These are phyloP conservation scores for Chaetura pelagica DNA, from an alignment of 2,113 vertebrate species.

Conservation along the genomic window DNA sequence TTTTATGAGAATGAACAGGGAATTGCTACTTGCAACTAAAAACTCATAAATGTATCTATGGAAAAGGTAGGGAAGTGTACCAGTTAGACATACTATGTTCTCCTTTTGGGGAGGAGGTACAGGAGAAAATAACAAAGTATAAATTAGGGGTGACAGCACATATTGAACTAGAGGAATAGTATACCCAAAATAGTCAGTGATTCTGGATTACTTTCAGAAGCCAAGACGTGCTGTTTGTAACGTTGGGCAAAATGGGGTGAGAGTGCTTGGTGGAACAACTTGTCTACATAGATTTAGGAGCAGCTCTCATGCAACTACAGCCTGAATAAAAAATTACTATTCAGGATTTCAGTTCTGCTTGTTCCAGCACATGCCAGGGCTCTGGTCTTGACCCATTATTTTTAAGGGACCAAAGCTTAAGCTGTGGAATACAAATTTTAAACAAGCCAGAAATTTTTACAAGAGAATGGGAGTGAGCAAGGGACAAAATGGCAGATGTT, in stretches of 20 bases:
- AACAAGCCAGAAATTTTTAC: background rate
- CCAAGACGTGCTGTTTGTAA: background rate
- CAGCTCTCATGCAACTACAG: background rate
- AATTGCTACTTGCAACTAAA: background rate
- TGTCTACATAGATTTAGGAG: background rate
- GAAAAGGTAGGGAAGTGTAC: background rate
- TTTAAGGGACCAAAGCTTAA: background rate
- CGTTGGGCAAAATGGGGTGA: background rate
- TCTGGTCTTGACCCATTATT: background rate
- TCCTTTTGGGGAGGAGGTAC: background rate
- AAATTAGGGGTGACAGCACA: background rate
- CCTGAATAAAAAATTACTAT: background rate
- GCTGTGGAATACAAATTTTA: background rate
- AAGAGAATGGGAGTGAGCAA: background rate
- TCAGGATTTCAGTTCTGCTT: background rate
- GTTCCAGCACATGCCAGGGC: background rate
- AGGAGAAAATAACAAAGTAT: background rate
- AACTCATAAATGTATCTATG: background rate
- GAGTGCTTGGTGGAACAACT: background rate
- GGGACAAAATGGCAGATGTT: background rate
- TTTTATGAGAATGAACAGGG: background rate
- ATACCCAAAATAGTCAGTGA: background rate
- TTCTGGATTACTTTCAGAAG: background rate
- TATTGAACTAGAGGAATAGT: background rate
- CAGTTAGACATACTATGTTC: background rate